Evolutionary conservation across 2,888 invertebrate species (phyloP), one percentile per base, ranked within the genome.

Genomic region (Meganola albula): DNA sequence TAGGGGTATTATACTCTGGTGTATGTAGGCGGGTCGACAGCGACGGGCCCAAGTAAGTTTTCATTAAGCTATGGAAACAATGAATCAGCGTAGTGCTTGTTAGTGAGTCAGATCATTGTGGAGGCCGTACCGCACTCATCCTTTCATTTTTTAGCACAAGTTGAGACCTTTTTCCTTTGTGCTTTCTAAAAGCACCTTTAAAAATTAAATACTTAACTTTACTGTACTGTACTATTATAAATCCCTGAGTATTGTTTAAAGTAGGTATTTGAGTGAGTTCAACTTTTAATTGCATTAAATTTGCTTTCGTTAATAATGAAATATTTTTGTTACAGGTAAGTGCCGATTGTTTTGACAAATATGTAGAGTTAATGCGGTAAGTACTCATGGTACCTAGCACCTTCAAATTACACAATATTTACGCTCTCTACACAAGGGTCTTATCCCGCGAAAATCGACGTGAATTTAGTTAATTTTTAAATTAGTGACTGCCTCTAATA

Each of bases 281-380:
- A n/a, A n/a, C n/a, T n/a, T n/a, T n/a, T n/a, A n/a, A n/a, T n/a
- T 20, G 20, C n/a, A 20, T n/a, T 7, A 7, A 20, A 7, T n/a
- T 20, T 20, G 7, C 44, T 44, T 53, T 54, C 47, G 38, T 45
- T 52, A 39, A 54, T 51, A 38, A 30, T 48, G 34, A 48, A 53
- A 49, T 37, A 44, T 44, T 44, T 59, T 67, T 72, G 64, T 76
- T 76, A 42, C 73, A 77, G 76, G 77, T 78, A 75, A 77, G 76
- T 75, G 45, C 56, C 48, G 27, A 40, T 46, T 33, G 24, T 21
- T 31, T 44, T 49, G 44, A n/a, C 22, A 27, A 28, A 34, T 44
- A 40, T 23, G 29, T n/a, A 24, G 35, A n/a, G 24, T 26, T 31
- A 34, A 33, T 24, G 26, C 21, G 42, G 56, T 50, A 45, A 53